Evolutionary conservation across 1,140 invertebrate genomes (phyloP), one percentile per base, ranked within the genome.

Genomic region (Drosophila ironensis): DNA sequence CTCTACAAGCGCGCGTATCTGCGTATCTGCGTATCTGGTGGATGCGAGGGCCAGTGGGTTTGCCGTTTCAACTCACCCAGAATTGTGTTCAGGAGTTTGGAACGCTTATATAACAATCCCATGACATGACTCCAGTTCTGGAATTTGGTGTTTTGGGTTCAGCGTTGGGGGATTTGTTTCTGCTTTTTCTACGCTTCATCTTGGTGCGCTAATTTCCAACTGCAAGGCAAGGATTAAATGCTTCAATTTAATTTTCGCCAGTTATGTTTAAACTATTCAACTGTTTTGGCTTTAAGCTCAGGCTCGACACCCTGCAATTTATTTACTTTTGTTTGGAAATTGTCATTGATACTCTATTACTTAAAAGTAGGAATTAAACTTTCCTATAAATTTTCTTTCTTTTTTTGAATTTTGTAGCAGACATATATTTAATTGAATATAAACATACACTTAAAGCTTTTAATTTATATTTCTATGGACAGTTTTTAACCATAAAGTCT

Each of bases 1-100:
- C 27, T 51, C 25, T n/a, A 33, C 37, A 25, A 44, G 59, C 11
- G n/a, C 33, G n/a, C 33, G 63, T 19, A 63, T 41, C 54, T 47
- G 30, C 44, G 48, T 42, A 12, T 30, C 45, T 51, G 61, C 33
- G n/a, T 42, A 40, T 44, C 12, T 35, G 24, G n/a, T 1, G 27
- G 9, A 7, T 35, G 22, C 28, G 6, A 16, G 33, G 25, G 48
- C n/a, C 14, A 33, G 16, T 47, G 24, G 4, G 24, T 12, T 30
- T 27, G 24, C 8, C 37, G 56, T 19, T 48, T 33, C 33, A 12
- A 89, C 88, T 87, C 60, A 89, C 88, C 88, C 88, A 89, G 88
- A 89, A 88, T 89, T 89, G 74, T 82, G 77, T 89, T 89, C 88
- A 89, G 88, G 88, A 89, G 88, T 89, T 88, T 89, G 88, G 88